phyloP scores from a whole-genome alignment of 92 coral and sea anemone species.

The Porites rus region DNA sequence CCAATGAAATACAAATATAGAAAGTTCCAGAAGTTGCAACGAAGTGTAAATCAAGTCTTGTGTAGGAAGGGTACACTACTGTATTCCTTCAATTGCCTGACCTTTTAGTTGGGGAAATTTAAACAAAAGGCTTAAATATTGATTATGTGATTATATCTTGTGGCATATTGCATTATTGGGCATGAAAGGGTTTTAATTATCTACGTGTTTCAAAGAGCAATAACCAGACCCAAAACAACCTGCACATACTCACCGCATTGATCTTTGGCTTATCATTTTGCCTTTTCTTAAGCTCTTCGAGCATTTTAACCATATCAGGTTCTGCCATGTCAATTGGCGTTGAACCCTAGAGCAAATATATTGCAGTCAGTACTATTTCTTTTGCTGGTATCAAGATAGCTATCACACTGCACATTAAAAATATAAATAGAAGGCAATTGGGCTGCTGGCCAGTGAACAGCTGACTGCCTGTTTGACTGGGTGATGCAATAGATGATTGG shows the following conservation, averaged over 20 bases:
- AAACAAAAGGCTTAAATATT: too few relatives aligned
- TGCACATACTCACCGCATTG: slow-evolving; percentile 77
- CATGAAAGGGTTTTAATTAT: neutral
- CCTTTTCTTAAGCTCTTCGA: slow-evolving; percentile 96
- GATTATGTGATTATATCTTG: too few relatives aligned
- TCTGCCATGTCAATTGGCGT: slow-evolving; percentile 97
- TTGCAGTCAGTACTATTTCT: neutral
- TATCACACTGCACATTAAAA: neutral
- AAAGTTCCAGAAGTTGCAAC: too few relatives aligned
- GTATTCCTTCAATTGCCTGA: too few relatives aligned
- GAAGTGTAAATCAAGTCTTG: too few relatives aligned
- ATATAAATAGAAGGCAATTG: too few relatives aligned
- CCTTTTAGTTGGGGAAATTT: too few relatives aligned
- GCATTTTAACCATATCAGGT: slow-evolving; percentile 95
- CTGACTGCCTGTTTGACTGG: too few relatives aligned
- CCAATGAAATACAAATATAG: too few relatives aligned
- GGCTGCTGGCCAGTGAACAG: too few relatives aligned
- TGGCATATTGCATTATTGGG: neutral
- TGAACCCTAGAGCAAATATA: slow-evolving; percentile 74
- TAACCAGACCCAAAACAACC: neutral
- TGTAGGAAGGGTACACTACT: too few relatives aligned
- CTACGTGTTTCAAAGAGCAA: neutral
- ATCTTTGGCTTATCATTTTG: slow-evolving; percentile 93
- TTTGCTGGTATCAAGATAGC: neutral
- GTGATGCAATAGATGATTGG: too few relatives aligned